A percentile compares a stretch with the other conserved stretches of the same genome.
phyloP scores from a whole-genome alignment of 35 echinoderm and acorn worm species.

The Apostichopus japonicus region DNA sequence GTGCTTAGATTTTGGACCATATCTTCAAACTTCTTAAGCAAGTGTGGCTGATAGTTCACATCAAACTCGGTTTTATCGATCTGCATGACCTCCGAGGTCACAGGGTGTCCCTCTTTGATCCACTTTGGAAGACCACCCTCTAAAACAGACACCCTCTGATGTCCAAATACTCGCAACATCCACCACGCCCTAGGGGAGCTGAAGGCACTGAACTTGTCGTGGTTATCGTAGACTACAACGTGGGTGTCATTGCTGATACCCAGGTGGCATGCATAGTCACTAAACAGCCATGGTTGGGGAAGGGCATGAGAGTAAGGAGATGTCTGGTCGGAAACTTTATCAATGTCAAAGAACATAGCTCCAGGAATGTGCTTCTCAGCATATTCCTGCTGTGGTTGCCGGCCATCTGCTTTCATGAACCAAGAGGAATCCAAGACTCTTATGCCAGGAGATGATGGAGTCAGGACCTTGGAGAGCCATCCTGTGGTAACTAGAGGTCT shows the following conservation, averaged over 20 bases:
- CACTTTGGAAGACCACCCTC: conserved; percentile 85
- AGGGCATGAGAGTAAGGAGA: conserved; percentile 75
- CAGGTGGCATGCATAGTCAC: conserved; percentile 66
- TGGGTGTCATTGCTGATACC: conserved; percentile 88
- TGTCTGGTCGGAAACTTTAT: conserved; percentile 34
- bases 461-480: conserved; percentile 79
- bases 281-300: conserved; percentile 65
- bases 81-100: conserved; percentile 53
- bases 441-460: conserved; percentile 57
- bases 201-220: conserved; percentile 72
- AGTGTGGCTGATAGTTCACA: conserved; percentile 59
- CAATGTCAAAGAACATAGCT: conserved; percentile 77
- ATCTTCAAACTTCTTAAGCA: conserved; percentile 80
- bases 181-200: conserved; percentile 86
- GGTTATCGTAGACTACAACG: conserved; percentile 88
- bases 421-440: conserved; percentile 73
- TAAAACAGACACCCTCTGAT: conserved; percentile 74
- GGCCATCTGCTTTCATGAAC: conserved; percentile 50
- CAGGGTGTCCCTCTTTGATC: conserved; percentile 71
- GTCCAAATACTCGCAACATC: conserved; percentile 92
- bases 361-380: conserved; percentile 75
- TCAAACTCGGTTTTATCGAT: conserved; percentile 67
- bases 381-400: conserved; percentile 69
- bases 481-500: conserved; percentile 58
- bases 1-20: conserved; percentile 72